Conservation (phyloP, 2,888 invertebrate genomes). For the Ochropleura plecta region DNA sequence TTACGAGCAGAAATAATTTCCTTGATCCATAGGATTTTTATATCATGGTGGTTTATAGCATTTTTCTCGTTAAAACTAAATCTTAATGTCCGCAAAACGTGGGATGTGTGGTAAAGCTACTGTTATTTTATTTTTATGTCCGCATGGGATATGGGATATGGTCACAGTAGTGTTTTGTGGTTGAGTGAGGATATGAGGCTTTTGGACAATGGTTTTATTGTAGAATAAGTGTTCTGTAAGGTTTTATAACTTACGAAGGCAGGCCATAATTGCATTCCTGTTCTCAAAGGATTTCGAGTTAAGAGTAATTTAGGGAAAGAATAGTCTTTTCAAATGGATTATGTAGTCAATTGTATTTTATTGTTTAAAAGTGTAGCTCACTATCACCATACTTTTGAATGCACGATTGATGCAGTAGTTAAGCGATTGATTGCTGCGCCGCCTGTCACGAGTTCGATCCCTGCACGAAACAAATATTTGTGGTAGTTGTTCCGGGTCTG, state of each 20-base stretch:
- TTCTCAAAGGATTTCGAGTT: too few species aligned
- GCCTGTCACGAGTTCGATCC: too few species aligned
- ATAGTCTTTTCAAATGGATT: too few species aligned
- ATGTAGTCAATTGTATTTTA: too few species aligned
- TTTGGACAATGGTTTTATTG: constrained; percentile 10
- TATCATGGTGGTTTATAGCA: constrained; percentile 52
- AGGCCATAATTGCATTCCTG: too few species aligned
- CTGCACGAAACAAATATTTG: too few species aligned
- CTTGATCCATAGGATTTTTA: constrained; percentile 62
- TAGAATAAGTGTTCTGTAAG: not conserved
- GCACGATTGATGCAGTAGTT: too few species aligned
- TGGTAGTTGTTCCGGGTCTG: too few species aligned
- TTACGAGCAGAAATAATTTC: constrained; percentile 63
- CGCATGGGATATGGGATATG: not conserved
- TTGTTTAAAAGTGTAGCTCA: too few species aligned
- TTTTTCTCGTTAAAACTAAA: constrained; percentile 59
- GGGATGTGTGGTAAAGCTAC: constrained; percentile 46
- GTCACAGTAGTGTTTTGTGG: constrained; percentile 5
- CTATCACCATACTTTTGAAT: too few species aligned
- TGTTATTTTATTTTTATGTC: constrained; percentile 39
- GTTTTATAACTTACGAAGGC: not conserved
- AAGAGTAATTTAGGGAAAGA: too few species aligned
- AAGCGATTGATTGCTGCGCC: too few species aligned
- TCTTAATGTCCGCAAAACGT: constrained; percentile 49
- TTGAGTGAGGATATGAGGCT: not conserved